A percentile compares a stretch with the other conserved stretches of the same genome.
These are phyloP conservation scores for Smithornis capensis DNA, from an alignment of 2,113 vertebrate genomes.

Conservation along the genomic window DNA sequence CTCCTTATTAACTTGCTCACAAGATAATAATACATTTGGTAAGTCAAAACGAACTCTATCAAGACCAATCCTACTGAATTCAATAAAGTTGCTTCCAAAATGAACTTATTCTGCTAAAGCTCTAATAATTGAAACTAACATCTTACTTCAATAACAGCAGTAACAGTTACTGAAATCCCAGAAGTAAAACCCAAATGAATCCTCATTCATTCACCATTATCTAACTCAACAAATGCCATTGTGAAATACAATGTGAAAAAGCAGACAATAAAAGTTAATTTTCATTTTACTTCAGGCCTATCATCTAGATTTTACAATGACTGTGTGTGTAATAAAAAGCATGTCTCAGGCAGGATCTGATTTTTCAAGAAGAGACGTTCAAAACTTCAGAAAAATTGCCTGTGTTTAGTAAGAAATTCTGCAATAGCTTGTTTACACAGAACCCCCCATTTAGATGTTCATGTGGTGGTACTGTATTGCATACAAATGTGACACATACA, in stretches of 20 bases:
- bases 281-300: not conserved
- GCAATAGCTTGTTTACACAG: not conserved
- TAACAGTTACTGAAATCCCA: conserved; percentile 32
- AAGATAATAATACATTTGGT: not conserved
- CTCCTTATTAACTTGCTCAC: not conserved
- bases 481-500: not conserved
- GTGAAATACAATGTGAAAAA: not conserved
- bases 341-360: not conserved
- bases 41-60: not conserved
- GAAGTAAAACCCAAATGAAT: not conserved
- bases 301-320: not conserved
- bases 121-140: conserved; percentile 14
- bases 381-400: not conserved
- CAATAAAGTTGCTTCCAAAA: not conserved
- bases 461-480: not conserved
- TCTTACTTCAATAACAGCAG: conserved; percentile 1
- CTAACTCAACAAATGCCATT: conserved; percentile 5
- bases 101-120: not conserved
- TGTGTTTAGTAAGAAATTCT: not conserved
- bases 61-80: not conserved
- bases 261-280: not conserved
- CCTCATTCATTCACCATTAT: not conserved
- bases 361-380: not conserved
- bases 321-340: not conserved
- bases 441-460: not conserved